Evolutionary conservation across 35 echinoderm and acorn worm species (phyloP).

Genomic region (Ophiothrix spiculata): DNA sequence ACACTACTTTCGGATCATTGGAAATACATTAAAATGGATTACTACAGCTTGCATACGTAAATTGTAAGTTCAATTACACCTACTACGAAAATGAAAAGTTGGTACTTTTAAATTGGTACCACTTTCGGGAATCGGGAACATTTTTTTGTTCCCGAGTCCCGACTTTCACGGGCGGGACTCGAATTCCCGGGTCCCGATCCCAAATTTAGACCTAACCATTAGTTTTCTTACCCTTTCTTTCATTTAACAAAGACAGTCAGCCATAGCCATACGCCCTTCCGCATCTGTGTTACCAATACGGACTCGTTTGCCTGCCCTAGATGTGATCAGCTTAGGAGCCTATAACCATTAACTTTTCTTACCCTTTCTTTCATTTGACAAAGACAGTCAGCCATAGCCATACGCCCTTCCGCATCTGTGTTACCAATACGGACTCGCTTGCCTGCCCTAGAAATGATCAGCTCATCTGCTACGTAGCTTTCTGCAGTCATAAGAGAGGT

Average conservation of each 20-base stretch:
- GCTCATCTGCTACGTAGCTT: constrained; percentile 89
- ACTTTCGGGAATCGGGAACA: too few species aligned
- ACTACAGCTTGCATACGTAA: too few species aligned
- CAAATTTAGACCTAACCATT: too few species aligned
- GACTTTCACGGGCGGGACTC: too few species aligned
- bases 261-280: constrained; percentile 97
- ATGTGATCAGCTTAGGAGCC: constrained; percentile 94
- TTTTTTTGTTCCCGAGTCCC: too few species aligned
- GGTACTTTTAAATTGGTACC: too few species aligned
- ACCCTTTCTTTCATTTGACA: constrained; percentile 97
- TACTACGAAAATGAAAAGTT: too few species aligned
- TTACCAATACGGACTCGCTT: constrained; percentile 79
- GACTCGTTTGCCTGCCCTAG: constrained; percentile 75
- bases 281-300: constrained; percentile 98
- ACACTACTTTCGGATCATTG: too few species aligned
- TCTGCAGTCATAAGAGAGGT: constrained; percentile 19
- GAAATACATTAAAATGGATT: too few species aligned
- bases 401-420: constrained; percentile 94
- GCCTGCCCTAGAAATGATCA: constrained; percentile 87
- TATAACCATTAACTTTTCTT: too few species aligned
- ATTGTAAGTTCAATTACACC: too few species aligned
- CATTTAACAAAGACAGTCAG: constrained; percentile 93
- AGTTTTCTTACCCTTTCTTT: constrained; percentile 80
- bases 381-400: constrained; percentile 93
- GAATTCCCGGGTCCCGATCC: too few species aligned